Evolutionary conservation across 1,140 invertebrate genomes (phyloP).

Genomic region (Aphelenchoides besseyi): DNA sequence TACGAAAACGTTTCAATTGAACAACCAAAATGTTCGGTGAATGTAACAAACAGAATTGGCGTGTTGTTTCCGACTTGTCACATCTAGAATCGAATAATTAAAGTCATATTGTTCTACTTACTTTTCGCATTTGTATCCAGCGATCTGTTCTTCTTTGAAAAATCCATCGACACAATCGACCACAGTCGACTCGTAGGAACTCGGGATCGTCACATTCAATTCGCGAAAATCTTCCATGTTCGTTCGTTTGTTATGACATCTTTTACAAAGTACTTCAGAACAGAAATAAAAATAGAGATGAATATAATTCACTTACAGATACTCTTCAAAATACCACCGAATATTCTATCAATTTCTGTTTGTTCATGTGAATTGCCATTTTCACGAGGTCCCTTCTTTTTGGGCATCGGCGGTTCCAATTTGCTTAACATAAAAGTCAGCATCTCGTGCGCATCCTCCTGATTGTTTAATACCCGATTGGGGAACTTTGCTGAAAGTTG

Average conservation of each 20-base stretch:
- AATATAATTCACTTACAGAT: slow-evolving; percentile 28
- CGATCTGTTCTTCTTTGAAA: slow-evolving; percentile 25
- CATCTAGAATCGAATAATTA: slow-evolving; percentile 7
- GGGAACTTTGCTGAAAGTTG: slow-evolving; percentile 7
- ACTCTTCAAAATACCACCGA: slow-evolving; percentile 40
- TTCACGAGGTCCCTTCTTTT: slow-evolving; percentile 9
- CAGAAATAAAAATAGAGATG: too few relatives aligned
- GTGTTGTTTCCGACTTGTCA: background rate
- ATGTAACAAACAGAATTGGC: slow-evolving; percentile 16
- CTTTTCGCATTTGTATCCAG: slow-evolving; percentile 39
- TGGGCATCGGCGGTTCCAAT: slow-evolving; percentile 38
- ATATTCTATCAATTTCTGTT: slow-evolving; percentile 48
- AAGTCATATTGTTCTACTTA: background rate
- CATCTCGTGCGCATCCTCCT: slow-evolving; percentile 50
- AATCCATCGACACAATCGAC: background rate
- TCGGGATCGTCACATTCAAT: too few relatives aligned
- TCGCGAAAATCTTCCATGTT: too few relatives aligned
- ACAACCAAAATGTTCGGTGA: slow-evolving; percentile 41
- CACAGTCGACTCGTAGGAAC: too few relatives aligned
- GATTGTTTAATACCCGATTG: slow-evolving; percentile 11
- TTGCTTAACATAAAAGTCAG: slow-evolving; percentile 42
- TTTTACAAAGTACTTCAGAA: too few relatives aligned
- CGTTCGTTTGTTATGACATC: too few relatives aligned
- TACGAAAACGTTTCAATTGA: slow-evolving; percentile 38
- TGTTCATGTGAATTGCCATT: slow-evolving; percentile 15